Base-by-base conservation (phyloP, 1,140 invertebrate species). In the Campoletis sonorensis region DNA sequence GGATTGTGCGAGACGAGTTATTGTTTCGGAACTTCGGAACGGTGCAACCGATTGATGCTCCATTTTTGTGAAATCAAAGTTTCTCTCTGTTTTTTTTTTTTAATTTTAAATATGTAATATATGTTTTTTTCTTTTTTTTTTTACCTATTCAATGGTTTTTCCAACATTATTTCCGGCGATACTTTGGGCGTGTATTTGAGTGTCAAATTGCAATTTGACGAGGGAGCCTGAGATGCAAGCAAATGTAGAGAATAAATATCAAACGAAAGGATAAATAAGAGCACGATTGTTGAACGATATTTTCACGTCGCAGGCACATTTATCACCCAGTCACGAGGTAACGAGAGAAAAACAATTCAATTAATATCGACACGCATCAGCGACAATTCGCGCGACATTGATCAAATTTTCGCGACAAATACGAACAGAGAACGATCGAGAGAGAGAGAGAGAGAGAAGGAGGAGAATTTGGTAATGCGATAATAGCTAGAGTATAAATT, bases 1-100 rank as follows among this genome's bases (percentile, higher is more conserved):
- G 85, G 84, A 87, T 88, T 89, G 85, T 27, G 26, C 26, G 26
- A 23, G 61, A 27, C 13, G 15, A 30, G 23, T 67, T 30, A 26
- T 67, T 30, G 4, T 67, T 67, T 67, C 61, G 23, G 26, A 67
- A 30, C 61, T n/a, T n/a, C n/a, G n/a, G n/a, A n/a, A n/a, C n/a
- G 61, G 61, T 64, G 10, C 61, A 64, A 64, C 51, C 4, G 16
- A 64, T 21, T 4, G 61, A 64, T 64, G 23, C 26, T 67, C 18
- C 23, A 30, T 67, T 4, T 67, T 67, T 67, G 26, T 67, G 10
- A 67, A 67, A 67, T 30, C 61, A 8, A 67, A 3, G 61, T 23
- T 67, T 23, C 23, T 67, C 23, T 27, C 15, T 67, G 4, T 67
- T 30, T 30, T 27, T 30, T 30, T 67, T 67, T 67, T 58, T 58